Evolutionary conservation across 30 jellyfish, hydroid and myxozoan species (phyloP).

Genomic region (Pseudorhiza aurosa): DNA sequence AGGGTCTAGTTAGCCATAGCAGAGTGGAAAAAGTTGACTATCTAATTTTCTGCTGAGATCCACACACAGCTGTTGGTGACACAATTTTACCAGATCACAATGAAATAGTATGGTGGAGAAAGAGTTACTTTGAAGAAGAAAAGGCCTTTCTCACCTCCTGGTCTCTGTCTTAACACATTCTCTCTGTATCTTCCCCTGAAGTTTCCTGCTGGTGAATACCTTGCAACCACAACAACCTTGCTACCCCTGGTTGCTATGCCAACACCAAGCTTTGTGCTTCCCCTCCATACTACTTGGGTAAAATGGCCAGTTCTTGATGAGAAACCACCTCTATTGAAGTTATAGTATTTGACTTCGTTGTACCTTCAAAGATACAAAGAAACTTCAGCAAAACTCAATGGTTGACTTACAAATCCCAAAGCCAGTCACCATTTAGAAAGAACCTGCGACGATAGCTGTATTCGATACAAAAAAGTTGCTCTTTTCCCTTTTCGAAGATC

Average conservation of each 20-base stretch:
- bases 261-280: constrained; percentile 66
- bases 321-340: constrained; percentile 61
- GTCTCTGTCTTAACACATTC: constrained; percentile 45
- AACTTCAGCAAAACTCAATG: neutral
- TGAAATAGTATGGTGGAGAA: too few species aligned
- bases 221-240: constrained; percentile 70
- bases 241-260: constrained; percentile 76
- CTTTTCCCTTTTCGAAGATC: too few species aligned
- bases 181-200: constrained; percentile 26
- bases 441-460: too few species aligned
- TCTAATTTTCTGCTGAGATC: too few species aligned
- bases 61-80: too few species aligned
- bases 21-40: too few species aligned
- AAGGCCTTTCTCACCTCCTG: constrained; percentile 44
- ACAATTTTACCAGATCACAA: too few species aligned
- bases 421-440: too few species aligned
- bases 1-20: too few species aligned
- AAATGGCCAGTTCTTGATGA: constrained; percentile 82
- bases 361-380: constrained; percentile 40
- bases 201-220: constrained; percentile 77
- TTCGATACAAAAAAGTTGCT: too few species aligned
- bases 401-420: too few species aligned
- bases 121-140: too few species aligned
- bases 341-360: constrained; percentile 65
- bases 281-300: constrained; percentile 85